Percentiles rank a stretch among this genome's conserved stretches.
phyloP scores from a whole-genome alignment of 2,113 vertebrate genomes.

The Gymnorhina tibicen region DNA sequence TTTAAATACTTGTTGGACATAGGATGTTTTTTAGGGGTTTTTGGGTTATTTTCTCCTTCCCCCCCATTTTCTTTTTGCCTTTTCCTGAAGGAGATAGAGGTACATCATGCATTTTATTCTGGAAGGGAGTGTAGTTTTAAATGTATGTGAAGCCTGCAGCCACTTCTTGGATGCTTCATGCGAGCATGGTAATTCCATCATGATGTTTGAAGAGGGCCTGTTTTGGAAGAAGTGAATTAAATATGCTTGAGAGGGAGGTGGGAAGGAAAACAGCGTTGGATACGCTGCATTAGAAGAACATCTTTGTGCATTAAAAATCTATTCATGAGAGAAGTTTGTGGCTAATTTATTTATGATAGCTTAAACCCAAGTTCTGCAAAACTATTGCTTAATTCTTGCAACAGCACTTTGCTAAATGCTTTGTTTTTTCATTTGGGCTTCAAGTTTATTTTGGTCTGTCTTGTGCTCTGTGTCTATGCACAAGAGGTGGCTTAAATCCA shows the following conservation, averaged over 20 bases:
- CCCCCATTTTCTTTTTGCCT: too few relatives aligned
- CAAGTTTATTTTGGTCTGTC: not conserved
- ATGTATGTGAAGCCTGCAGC: not conserved
- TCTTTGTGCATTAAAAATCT: not conserved
- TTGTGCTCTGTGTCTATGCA: not conserved
- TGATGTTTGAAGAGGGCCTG: not conserved
- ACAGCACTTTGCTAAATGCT: not conserved
- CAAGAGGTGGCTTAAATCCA: not conserved
- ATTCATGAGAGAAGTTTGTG: not conserved
- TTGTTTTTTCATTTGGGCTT: not conserved
- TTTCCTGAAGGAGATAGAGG: not conserved
- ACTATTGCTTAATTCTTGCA: not conserved
- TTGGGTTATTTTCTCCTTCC: not conserved
- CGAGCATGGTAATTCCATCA: not conserved
- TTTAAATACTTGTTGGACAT: not conserved
- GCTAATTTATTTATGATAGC: not conserved
- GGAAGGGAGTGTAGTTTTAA: not conserved
- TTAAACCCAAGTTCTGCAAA: not conserved
- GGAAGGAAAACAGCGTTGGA: not conserved
- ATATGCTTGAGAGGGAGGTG: not conserved
- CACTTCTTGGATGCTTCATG: not conserved
- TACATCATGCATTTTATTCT: not conserved
- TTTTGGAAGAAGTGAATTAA: not conserved
- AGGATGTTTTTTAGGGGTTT: not conserved
- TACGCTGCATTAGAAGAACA: not conserved